Evolutionary conservation across 2,888 invertebrate species (phyloP), one percentile per base, ranked within the genome.

Genomic region (Ethmia dodecea): DNA sequence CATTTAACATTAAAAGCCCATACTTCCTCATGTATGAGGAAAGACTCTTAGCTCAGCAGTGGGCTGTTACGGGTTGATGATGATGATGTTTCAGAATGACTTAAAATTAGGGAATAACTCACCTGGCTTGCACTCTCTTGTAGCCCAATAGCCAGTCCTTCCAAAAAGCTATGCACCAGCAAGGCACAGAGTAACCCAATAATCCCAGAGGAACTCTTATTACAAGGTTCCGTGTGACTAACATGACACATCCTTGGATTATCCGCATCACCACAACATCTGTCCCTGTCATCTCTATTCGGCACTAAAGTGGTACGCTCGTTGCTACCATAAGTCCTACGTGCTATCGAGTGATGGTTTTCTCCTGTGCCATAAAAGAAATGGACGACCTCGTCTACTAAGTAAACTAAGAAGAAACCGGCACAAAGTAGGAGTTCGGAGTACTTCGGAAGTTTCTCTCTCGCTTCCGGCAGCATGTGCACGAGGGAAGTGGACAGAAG

Each of bases 401-500:
- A 70, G 52, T 93, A 94, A 0, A 94, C 89, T 0, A 91, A 49
- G 37, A 94, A 90, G 59, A 93, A 94, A 0, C 94, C 94, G 2
- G 77, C 60, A 40, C 92, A 92, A 31, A 93, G 79, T 14, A 90
- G 70, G 1, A 93, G 61, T 61, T 93, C 93, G 0, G 91, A 88
- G 47, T 89, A 88, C 24, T 87, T 63, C 1, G 88, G 86, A 29
- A 91, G 64, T 37, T 78, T 74, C 40, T 89, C 88, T 33, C 92
- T 86, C 13, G 92, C 90, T 83, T 95, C 94, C n/a, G 94, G 94
- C 3, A 95, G 73, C 86, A 95, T 93, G 70, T 95, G 95, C 11
- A 93, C 86, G 18, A 94, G 48, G 0, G 94, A 89, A 0, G 95
- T 95, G 0, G 93, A 90, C 3, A 95, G 71, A 3, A 95, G 83